Evolutionary conservation across 2,888 invertebrate species (phyloP), one percentile per base, ranked within the genome.

Genomic region (Nyleta sp.): DNA sequence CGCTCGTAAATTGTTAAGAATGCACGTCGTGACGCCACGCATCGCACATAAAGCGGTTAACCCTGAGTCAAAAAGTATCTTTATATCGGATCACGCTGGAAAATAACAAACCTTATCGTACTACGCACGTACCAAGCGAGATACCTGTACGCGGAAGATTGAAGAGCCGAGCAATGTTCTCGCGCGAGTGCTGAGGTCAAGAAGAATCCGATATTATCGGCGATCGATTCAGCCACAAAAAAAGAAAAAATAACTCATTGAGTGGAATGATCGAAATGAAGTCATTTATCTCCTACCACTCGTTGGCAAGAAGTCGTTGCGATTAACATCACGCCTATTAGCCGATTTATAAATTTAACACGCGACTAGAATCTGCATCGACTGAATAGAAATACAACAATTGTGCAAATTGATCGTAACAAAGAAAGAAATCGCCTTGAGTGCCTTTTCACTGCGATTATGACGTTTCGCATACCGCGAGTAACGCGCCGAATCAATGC

Each of bases 21-120:
- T 53, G 46, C 28, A 13, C 72, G 17, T 42, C 50, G 44, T 46
- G 38, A 68, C 59, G 68, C 53, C 38, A 59, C 60, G 40, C 18
- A 55, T 17, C 40, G 48, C 33, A 65, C 70, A 55, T 31, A 44
- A 70, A 68, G 44, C 59, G 38, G 70, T 78, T 78, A 42, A 40
- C 70, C 53, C 77, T 35, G 55, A 68, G 42, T 74, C 48, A 74
- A 79, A 74, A 79, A 79, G 71, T 46, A 74, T 74, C 60, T 71
- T 65, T 72, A 71, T 65, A 72, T 78, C 62, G 57, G 62, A 78
- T 78, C 68, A 50, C 40, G 59, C 62, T 67, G 74, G 72, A 71
- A 73, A 75, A 68, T 64, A 72, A 72, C 68, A 70, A 75, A 78
- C 59, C 72, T 76, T 80, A 80, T 80, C 75, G 79, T 65, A 53